These are phyloP conservation scores for Drosophila subobscura DNA, from an alignment of 1,140 invertebrate genomes.

Conservation along the genomic window DNA sequence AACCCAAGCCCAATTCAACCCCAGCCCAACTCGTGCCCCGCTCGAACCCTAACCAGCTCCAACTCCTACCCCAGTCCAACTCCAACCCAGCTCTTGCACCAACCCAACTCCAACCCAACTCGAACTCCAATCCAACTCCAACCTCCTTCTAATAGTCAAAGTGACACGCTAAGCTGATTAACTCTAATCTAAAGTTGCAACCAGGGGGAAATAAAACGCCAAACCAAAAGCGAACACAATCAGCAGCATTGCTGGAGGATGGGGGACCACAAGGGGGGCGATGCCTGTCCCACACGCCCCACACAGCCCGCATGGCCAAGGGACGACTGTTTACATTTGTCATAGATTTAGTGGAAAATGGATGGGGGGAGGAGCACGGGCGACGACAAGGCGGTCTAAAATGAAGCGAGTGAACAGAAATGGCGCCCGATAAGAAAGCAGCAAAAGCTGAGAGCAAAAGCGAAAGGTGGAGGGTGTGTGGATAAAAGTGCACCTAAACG, in stretches of 20 bases:
- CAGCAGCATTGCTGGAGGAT: neutral
- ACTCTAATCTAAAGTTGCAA: slow-evolving; percentile 69
- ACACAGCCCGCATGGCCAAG: slow-evolving; percentile 44
- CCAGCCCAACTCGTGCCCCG: slow-evolving; percentile 19
- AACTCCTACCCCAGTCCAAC: neutral
- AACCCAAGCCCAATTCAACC: neutral
- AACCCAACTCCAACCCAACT: no score
- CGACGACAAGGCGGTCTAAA: neutral
- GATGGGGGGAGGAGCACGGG: neutral
- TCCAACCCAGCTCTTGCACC: slow-evolving; percentile 30
- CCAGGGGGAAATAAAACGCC: slow-evolving; percentile 36
- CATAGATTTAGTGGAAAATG: slow-evolving; percentile 59
- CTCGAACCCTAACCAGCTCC: no score
- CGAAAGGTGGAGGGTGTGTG: no score
- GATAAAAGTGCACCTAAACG: slow-evolving; percentile 36
- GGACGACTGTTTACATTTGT: slow-evolving; percentile 72
- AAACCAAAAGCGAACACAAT: slow-evolving; percentile 27
- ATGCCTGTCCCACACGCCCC: slow-evolving; percentile 20
- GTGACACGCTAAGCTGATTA: slow-evolving; percentile 78
- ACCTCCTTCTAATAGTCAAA: slow-evolving; percentile 73
- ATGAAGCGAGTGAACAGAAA: slow-evolving; percentile 25
- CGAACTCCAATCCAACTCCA: neutral
- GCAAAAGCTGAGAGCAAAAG: neutral
- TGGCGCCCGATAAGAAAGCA: slow-evolving; percentile 13
- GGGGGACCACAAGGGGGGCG: slow-evolving; percentile 5